These are phyloP conservation scores for Eupeodes luniger DNA, from an alignment of 2,888 invertebrate species.

Conservation along the genomic window DNA sequence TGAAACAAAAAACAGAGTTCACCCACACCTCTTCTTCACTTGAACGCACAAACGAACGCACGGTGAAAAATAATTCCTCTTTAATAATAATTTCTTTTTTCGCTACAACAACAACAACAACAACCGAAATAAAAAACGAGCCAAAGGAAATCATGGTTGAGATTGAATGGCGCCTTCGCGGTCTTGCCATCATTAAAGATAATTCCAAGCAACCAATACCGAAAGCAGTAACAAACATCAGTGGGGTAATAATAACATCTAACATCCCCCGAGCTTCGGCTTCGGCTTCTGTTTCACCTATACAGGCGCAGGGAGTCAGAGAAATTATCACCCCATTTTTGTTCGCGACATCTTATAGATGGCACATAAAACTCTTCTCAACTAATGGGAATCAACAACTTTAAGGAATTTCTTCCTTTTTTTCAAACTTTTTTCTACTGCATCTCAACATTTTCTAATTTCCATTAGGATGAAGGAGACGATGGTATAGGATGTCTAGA, in stretches of 20 bases:
- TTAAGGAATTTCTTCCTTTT: slow-evolving; percentile 56
- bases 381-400: slow-evolving; percentile 76
- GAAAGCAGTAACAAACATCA: slow-evolving; percentile 67
- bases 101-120: slow-evolving; percentile 28
- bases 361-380: slow-evolving; percentile 72
- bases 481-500: slow-evolving; percentile 41
- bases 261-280: slow-evolving; percentile 47
- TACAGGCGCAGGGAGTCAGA: slow-evolving; percentile 35
- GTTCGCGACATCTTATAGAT: slow-evolving; percentile 71
- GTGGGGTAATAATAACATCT: slow-evolving; percentile 31
- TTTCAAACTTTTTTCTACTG: slow-evolving; percentile 46
- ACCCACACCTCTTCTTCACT: slow-evolving; percentile 68
- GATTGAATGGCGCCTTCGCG: slow-evolving; percentile 76
- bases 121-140: slow-evolving; percentile 43
- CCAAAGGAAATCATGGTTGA: slow-evolving; percentile 70
- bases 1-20: slow-evolving; percentile 62
- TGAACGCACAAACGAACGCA: slow-evolving; percentile 68
- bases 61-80: slow-evolving; percentile 68
- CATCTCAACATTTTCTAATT: slow-evolving; percentile 73
- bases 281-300: slow-evolving; percentile 64
- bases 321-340: slow-evolving; percentile 65
- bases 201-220: slow-evolving; percentile 69
- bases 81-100: slow-evolving; percentile 63
- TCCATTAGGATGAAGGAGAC: slow-evolving; percentile 65
- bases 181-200: slow-evolving; percentile 75